Base-by-base conservation (phyloP, 2,113 vertebrate genomes). In the Halcyon senegalensis region DNA sequence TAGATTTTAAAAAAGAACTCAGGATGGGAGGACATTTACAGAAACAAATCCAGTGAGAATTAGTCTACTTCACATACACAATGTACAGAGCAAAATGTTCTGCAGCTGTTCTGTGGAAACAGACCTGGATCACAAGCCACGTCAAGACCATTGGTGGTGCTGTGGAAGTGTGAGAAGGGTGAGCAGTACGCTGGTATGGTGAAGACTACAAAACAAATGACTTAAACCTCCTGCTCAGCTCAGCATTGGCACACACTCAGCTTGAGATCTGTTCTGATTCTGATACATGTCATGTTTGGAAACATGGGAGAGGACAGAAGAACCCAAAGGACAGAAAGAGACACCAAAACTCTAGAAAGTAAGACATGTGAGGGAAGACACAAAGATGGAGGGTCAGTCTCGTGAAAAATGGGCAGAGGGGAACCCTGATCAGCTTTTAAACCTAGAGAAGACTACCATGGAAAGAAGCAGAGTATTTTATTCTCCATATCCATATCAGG, bases 101-200 rank as follows among this genome's bases (percentile, higher is more conserved):
- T 48, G 46, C 55, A 69, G 59, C 53, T 80, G 20, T 33, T 56
- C 59, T 8, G 8, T n/a, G 70, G 8, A n/a, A 75, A 3, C 20
- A 48, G 25, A 35, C 16, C 41, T 53, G 75, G 27, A 5, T 15
- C 30, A 3, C 0, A 25, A 53, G n/a, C 24, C 28, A 56, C 24
- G 50, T 25, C 44, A 58, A 39, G 82, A 16, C 16, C 14, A 17
- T 1, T 0, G 0, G 6, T 0, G 13, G 2, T 15, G 56, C 14
- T 50, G 19, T 2, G 2, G 1, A 21, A 23, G 56, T 3, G 46
- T 37, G 82, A 59, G 87, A 43, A 82, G 44, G 27, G 20, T 13
- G 20, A 81, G 59, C 89, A 39, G 5, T 7, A 20, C 67, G 39
- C 28, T 63, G 56, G 18, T 10, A 46, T 48, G 44, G 25, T 3